Base-by-base conservation (phyloP, 2,888 invertebrate genomes). In the Sipha maydis region DNA sequence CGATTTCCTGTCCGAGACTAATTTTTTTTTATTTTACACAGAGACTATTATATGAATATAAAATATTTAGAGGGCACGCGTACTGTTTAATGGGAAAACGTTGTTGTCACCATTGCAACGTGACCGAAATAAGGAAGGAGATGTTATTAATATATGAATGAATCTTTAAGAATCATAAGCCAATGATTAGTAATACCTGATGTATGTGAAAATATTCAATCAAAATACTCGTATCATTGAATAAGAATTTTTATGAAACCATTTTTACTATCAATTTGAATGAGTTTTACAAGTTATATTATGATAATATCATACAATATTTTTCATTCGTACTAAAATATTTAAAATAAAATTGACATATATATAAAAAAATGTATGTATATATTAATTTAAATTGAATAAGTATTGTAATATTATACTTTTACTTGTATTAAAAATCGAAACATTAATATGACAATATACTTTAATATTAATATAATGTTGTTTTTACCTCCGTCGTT, bases 21-120 rank as follows among this genome's bases (percentile, higher is more conserved):
- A 80, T 31, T 88, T 88, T 61, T 80, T 78, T 71, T 88, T 69
- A n/a, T 85, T 73, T 61, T 41, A 82, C 61, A 61, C 80, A 25
- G 86, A 88, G 56, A 88, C 80, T 71, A 61, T 80, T 78, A 71
- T 54, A 61, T 88, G 80, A 88, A 88, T 88, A 88, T 80, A 80
- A 88, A 88, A 80, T 88, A 80, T 88, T 75, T 56, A 80, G 73
- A 75, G 48, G 61, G 75, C 86, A 88, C 86, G 86, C 75, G 80
- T 73, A 88, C 86, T 80, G 34, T 56, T 88, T 88, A 80, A 88
- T 88, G 28, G 86, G 41, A 88, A 56, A 41, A 80, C 75, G 31
- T 88, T 41, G 86, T 80, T 80, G 80, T 73, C 80, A 73, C 73
- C 71, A 38, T 14, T 61, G 41, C 38, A 56, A 88, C 86, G 86